These are phyloP conservation scores for Hiodon tergisus DNA, from an alignment of 2,113 vertebrate genomes.

Conservation along the genomic window DNA sequence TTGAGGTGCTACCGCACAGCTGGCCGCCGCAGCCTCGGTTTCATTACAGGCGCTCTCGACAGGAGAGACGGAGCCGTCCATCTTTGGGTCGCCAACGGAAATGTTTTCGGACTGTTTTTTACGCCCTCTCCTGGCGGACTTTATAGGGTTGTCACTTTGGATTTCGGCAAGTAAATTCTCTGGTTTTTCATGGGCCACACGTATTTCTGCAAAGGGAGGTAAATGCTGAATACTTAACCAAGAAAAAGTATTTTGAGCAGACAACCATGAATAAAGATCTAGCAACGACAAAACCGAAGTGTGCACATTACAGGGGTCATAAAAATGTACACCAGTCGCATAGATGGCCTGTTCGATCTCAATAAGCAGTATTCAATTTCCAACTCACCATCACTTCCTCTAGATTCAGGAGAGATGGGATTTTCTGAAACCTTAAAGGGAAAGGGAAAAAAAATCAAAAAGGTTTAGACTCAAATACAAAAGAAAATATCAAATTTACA, in stretches of 20 bases:
- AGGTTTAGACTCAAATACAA: background rate
- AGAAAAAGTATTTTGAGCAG: no score
- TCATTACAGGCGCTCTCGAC: no score
- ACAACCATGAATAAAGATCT: no score
- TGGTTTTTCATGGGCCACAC: constrained; percentile 23
- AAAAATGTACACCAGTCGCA: background rate
- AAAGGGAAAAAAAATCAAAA: background rate
- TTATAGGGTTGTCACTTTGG: background rate
- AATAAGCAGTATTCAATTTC: background rate
- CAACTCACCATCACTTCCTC: background rate
- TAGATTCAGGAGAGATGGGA: background rate
- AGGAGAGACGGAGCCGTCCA: background rate
- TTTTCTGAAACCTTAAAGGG: background rate
- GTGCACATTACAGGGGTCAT: no score
- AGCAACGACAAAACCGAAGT: background rate
- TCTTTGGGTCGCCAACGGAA: background rate
- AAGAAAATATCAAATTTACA: background rate
- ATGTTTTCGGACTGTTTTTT: background rate
- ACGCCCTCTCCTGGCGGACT: constrained; percentile 6
- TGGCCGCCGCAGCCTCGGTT: no score
- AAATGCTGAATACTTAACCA: background rate
- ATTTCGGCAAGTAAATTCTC: constrained; percentile 3
- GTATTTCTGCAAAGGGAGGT: constrained; percentile 21
- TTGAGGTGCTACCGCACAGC: background rate
- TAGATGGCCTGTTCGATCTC: background rate